Conservation (phyloP, 2,113 vertebrate species). For the Caracal caracal region DNA sequence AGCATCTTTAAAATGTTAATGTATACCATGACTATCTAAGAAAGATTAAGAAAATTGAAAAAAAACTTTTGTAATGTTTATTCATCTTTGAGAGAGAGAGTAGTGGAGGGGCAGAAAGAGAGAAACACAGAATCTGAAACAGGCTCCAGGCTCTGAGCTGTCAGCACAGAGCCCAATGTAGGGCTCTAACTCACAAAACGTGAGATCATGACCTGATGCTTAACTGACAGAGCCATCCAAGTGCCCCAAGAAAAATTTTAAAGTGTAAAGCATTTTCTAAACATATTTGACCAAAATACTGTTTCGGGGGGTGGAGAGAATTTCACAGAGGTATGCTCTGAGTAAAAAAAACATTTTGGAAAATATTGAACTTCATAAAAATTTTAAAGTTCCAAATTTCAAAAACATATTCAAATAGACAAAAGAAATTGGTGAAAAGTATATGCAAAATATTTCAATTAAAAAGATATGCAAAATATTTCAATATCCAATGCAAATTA, state of each 20-base stretch:
- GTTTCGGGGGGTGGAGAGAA: not conserved
- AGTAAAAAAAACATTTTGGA: constrained; percentile 25
- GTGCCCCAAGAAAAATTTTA: not conserved
- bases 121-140: too few relatives aligned
- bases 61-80: too few relatives aligned
- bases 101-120: too few relatives aligned
- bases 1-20: constrained; percentile 19
- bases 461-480: not conserved
- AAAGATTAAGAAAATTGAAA: not conserved
- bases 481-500: not conserved
- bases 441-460: not conserved
- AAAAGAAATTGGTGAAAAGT: constrained; percentile 9
- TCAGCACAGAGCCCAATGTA: too few relatives aligned
- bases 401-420: not conserved
- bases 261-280: constrained; percentile 29
- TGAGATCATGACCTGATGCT: too few relatives aligned
- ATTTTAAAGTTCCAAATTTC: constrained; percentile 5
- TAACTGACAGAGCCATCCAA: too few relatives aligned
- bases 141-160: too few relatives aligned
- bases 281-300: not conserved
- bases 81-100: too few relatives aligned
- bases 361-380: constrained; percentile 11
- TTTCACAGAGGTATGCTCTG: not conserved
- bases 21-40: not conserved
- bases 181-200: too few relatives aligned